phyloP scores from a whole-genome alignment of 2,888 invertebrate species.

The Ormia ochracea region DNA sequence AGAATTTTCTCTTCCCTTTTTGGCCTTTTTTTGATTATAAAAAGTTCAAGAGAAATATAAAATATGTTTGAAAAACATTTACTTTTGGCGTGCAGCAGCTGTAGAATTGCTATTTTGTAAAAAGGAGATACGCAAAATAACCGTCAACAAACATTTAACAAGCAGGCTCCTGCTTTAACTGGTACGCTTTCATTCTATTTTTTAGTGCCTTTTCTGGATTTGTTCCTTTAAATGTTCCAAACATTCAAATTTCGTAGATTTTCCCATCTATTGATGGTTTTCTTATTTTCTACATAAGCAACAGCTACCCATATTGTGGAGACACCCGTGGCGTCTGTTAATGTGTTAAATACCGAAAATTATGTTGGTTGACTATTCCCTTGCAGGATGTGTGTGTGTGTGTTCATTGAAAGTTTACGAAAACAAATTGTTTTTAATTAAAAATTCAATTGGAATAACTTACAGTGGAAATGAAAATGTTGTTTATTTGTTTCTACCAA shows the following conservation, averaged over 20 bases:
- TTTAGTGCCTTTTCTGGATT: neutral
- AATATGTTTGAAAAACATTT: neutral
- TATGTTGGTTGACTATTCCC: neutral
- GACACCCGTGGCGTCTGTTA: conserved; percentile 37
- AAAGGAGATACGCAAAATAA: conserved; percentile 70
- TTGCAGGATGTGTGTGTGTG: neutral
- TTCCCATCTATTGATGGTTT: too few relatives aligned
- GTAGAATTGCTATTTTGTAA: conserved; percentile 64
- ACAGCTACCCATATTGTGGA: conserved; percentile 38
- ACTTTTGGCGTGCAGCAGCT: neutral
- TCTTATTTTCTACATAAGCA: neutral
- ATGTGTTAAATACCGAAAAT: conserved; percentile 49
- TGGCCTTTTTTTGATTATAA: neutral
- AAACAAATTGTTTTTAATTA: conserved; percentile 28
- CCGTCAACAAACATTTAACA: conserved; percentile 74
- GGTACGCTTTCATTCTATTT: neutral
- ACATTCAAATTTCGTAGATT: conserved; percentile 18
- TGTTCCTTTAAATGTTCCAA: neutral
- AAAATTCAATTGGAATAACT: conserved; percentile 35
- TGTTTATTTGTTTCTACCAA: neutral
- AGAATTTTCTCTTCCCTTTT: neutral
- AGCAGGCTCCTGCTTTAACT: too few relatives aligned
- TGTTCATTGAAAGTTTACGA: neutral
- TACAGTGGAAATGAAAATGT: neutral
- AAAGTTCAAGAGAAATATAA: neutral